Evolutionary conservation across 2,113 vertebrate genomes (phyloP).

Genomic region (Ammospiza caudacuta): DNA sequence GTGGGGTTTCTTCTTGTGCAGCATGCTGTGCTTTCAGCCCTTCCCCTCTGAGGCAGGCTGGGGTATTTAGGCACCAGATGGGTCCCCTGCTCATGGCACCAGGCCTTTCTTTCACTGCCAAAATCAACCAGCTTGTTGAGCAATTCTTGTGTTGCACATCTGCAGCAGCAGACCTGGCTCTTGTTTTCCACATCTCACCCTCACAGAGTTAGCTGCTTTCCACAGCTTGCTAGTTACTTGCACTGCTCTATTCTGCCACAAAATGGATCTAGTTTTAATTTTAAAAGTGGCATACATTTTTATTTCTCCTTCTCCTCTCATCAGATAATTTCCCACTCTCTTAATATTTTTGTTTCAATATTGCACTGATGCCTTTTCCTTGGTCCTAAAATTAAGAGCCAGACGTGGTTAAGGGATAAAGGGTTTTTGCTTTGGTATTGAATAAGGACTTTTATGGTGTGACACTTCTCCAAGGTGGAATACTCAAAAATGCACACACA

Average conservation of each 20-base stretch:
- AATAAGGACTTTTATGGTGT: background rate
- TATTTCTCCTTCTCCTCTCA: background rate
- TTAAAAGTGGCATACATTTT: background rate
- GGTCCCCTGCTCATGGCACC: rapidly evolving
- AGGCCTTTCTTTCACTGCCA: background rate
- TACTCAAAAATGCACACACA: background rate
- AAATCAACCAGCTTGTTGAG: background rate
- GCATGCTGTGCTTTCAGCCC: background rate
- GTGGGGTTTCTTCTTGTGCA: background rate
- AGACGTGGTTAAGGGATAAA: background rate
- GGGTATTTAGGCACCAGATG: background rate
- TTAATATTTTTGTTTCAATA: background rate
- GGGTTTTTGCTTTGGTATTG: background rate
- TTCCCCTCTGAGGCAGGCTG: background rate
- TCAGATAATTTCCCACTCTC: background rate
- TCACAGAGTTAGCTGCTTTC: background rate
- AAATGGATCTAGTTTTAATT: background rate
- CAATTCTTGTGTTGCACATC: background rate
- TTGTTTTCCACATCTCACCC: background rate
- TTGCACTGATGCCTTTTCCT: background rate
- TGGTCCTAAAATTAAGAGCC: background rate
- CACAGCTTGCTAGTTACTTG: background rate
- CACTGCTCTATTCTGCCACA: background rate
- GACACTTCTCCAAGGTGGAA: background rate
- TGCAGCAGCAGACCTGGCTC: background rate